phyloP scores from a whole-genome alignment of 2,113 vertebrate genomes.

The Elaphurus davidianus region DNA sequence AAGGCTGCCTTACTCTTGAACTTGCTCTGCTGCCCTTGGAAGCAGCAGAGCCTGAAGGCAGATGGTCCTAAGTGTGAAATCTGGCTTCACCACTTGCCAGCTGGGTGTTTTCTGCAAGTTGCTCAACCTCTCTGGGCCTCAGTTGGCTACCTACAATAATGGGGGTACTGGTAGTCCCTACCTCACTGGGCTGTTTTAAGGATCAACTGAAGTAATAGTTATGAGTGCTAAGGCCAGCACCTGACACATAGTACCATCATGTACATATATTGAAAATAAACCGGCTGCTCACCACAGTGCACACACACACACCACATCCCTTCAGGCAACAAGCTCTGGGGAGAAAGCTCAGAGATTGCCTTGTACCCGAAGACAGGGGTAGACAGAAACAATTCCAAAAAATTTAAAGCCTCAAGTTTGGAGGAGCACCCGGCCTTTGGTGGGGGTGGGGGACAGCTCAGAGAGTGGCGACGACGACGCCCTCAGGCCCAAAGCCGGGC shows the following conservation, averaged over 20 bases:
- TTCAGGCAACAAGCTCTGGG: background rate
- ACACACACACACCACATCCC: no score
- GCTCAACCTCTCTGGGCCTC: background rate
- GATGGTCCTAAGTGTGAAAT: background rate
- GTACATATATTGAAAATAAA: background rate
- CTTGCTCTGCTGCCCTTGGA: background rate
- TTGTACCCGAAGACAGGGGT: background rate
- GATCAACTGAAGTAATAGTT: background rate
- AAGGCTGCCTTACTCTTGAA: background rate
- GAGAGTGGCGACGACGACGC: rapidly evolving
- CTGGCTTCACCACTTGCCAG: background rate
- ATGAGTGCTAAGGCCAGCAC: background rate
- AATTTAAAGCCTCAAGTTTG: background rate
- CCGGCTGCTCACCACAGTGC: background rate
- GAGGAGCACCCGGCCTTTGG: background rate
- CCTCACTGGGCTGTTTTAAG: background rate
- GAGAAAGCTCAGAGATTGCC: background rate
- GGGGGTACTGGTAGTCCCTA: background rate
- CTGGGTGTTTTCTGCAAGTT: background rate
- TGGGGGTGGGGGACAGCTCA: no score
- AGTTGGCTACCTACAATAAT: background rate
- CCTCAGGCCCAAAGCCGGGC: background rate
- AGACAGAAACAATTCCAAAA: background rate
- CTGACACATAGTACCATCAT: background rate
- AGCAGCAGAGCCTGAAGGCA: background rate